Evolutionary conservation across 2,113 vertebrate genomes (phyloP).

Genomic region (Cathartes aura): DNA sequence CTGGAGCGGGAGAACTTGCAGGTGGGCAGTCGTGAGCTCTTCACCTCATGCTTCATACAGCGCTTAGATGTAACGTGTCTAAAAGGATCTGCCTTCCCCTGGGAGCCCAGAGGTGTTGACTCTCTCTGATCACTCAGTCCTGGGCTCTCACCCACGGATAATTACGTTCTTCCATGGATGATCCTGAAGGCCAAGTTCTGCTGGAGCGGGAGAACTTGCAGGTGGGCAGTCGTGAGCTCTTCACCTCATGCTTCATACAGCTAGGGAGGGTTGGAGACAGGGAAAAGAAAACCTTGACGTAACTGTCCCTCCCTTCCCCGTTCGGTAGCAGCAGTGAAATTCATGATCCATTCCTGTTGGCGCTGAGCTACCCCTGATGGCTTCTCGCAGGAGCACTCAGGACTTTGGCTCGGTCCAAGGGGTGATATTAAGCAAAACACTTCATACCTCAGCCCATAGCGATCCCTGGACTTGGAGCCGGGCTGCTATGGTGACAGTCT

Average conservation of each 20-base stretch:
- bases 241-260: not conserved
- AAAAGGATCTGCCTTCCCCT: not conserved
- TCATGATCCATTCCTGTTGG: not conserved
- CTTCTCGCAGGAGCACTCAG: not conserved
- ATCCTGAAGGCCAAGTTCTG: slow-evolving; percentile 32
- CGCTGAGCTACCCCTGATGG: not conserved
- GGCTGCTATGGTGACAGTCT: slow-evolving; percentile 37
- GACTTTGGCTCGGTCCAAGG: not conserved
- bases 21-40: slow-evolving; percentile 39
- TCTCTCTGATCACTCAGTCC: slow-evolving; percentile 37
- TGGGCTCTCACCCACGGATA: slow-evolving; percentile 21
- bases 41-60: not conserved
- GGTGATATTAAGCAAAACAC: not conserved
- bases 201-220: slow-evolving; percentile 12
- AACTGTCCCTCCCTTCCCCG: not conserved
- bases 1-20: slow-evolving; percentile 12
- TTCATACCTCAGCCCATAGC: not conserved
- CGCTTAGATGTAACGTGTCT: slow-evolving; percentile 18
- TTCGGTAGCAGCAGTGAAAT: not conserved
- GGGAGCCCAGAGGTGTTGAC: not conserved
- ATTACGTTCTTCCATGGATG: not conserved
- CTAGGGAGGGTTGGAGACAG: not conserved
- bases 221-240: slow-evolving; percentile 39
- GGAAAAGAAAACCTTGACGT: not conserved
- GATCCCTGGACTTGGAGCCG: not conserved